Evolutionary conservation across 1,140 invertebrate genomes (phyloP), one percentile per base, ranked within the genome.

Genomic region (Aradophagus sp.): DNA sequence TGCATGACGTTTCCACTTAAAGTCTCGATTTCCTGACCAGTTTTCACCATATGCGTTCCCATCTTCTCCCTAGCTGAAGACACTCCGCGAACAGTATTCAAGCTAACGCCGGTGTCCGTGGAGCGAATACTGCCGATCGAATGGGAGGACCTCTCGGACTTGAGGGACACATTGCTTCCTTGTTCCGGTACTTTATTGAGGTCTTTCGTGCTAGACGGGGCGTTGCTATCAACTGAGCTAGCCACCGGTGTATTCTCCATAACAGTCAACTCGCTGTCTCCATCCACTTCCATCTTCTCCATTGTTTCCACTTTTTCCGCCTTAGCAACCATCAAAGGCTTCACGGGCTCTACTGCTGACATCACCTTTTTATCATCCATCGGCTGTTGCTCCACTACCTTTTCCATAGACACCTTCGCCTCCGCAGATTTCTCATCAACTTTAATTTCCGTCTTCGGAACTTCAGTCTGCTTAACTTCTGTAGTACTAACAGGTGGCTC

Each of bases 31-130:
- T 84, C 82, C 11, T 84, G 76, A 0, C 78, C 14, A 2, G 76
- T 74, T 34, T 86, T 84, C 29, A 85, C 78, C 47, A 77, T 52
- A 44, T 81, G 82, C 26, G 78, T 75, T 0, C 79, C 84, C 16
- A 65, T 79, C 35, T 83, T 85, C 41, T 82, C 83, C 14, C 79
- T 70, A 1, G 83, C 82, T 5, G 84, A 85, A 0, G 84, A 86
- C 12, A 85, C 80, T 0, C 81, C 82, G 8, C 65, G 73, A 1
- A 85, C 82, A 0, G 84, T 86, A 47, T 86, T 77, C 5, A 86
- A 53, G 48, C 84, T 85, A 8, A 86, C 84, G 1, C 84, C 84
- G 2, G 84, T 86, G 39, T 86, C 84, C 6, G 80, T 83, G 0
- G 84, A 84, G 0, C 80, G 58, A 2, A 75, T 68, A 32, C 82